phyloP scores from a whole-genome alignment of 2,888 invertebrate genomes.

The Nomada goodeniana region DNA sequence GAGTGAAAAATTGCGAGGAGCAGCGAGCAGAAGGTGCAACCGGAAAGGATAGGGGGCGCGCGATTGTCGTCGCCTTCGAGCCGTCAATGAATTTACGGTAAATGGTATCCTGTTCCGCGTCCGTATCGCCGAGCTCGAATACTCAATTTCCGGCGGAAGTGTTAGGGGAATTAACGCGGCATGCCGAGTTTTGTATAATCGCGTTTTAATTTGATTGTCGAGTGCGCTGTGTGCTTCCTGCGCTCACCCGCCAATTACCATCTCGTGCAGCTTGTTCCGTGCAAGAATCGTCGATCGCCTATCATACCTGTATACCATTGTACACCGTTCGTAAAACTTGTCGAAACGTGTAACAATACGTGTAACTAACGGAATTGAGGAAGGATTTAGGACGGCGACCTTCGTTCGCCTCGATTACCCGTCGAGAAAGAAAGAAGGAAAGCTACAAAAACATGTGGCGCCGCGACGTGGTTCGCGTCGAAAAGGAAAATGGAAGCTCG shows the following conservation, averaged over 20 bases:
- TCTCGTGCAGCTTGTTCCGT: background rate
- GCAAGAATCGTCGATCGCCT: background rate
- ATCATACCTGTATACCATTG: too few relatives aligned
- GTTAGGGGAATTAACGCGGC: constrained; percentile 15
- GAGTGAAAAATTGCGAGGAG: too few relatives aligned
- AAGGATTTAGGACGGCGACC: too few relatives aligned
- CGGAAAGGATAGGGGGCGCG: too few relatives aligned
- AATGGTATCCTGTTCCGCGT: constrained; percentile 26
- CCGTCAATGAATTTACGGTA: constrained; percentile 6
- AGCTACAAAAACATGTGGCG: background rate
- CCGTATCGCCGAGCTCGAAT: constrained; percentile 20
- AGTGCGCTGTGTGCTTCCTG: constrained; percentile 28
- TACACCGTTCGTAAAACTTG: background rate
- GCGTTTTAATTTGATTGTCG: constrained; percentile 35
- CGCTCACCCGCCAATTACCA: constrained; percentile 10
- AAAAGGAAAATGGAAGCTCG: constrained; percentile 25
- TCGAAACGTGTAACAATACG: background rate
- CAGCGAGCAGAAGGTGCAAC: too few relatives aligned
- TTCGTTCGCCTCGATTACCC: too few relatives aligned
- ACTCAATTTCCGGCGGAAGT: constrained; percentile 45
- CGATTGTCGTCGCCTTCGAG: background rate
- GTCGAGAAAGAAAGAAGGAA: background rate
- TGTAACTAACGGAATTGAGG: too few relatives aligned
- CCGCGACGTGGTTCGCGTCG: background rate
- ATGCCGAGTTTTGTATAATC: constrained; percentile 33